Base-by-base conservation (phyloP, 2,888 invertebrate species). In the Nemotelus nigrinus region DNA sequence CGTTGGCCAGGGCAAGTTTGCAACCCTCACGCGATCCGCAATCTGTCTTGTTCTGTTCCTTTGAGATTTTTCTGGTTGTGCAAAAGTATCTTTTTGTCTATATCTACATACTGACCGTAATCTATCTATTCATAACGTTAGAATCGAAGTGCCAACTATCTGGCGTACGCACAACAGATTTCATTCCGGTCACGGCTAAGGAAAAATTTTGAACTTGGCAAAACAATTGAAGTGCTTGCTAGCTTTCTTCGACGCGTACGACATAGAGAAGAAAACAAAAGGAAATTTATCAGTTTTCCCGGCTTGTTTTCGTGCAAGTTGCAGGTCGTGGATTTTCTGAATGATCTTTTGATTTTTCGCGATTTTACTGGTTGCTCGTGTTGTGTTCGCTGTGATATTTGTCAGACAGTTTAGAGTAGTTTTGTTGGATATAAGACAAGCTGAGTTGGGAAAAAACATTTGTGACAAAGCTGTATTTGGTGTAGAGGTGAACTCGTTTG, bases 111-210 rank as follows among this genome's bases (percentile, higher is more conserved):
- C 25, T 25, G 25, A 25, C 25, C 25, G 25, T 25, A 25, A 25
- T 25, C 25, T 25, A 25, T 25, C 25, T 25, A 25, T 25, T 25
- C 25, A 1, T 25, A 25, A 25, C 25, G 25, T 25, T 25, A 25
- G 25, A 25, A 25, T 25, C 25, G 25, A 25, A 25, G 71, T 58
- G 72, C 43, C 48, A 65, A 76, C 53, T 76, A 45, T 50, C 53
- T 65, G 50, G 65, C 76, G 65, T 64, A 65, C 76, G 57, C 45
- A 45, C 45, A 25, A 25, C 41, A 39, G 43, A 43, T 57, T 43
- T 10, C 57, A 72, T 77, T 79, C 75, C 79, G 79, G 79, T 79
- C 79, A 79, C 79, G 79, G 79, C 76, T 77, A 79, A 79, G 79
- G 79, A 77, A 77, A 79, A 72, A 79, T 77, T 79, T 74, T 77